These are phyloP conservation scores for Lithobius niger DNA, from an alignment of 1,140 invertebrate genomes.

Conservation along the genomic window DNA sequence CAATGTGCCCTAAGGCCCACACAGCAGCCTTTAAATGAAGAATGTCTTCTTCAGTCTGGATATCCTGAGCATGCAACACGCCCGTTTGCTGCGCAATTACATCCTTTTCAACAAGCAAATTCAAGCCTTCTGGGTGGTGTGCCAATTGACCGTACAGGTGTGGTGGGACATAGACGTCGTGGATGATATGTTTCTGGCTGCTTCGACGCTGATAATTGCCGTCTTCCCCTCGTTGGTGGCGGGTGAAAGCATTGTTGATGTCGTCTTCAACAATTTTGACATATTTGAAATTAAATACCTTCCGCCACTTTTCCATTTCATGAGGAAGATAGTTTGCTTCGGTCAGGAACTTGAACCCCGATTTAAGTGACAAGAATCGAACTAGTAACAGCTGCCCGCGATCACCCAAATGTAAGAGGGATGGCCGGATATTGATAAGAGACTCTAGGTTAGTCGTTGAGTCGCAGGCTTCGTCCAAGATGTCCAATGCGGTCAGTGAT, in stretches of 20 bases:
- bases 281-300: conserved; percentile 50
- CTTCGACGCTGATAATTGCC: conserved; percentile 55
- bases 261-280: conserved; percentile 74
- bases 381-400: conserved; percentile 66
- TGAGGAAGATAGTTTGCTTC: conserved; percentile 52
- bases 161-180: conserved; percentile 55
- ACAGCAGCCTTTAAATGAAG: conserved; percentile 63
- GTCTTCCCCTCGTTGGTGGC: conserved; percentile 64
- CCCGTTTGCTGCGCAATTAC: conserved; percentile 19
- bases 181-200: conserved; percentile 30
- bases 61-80: conserved; percentile 23
- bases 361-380: conserved; percentile 59
- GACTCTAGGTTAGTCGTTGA: conserved; percentile 52
- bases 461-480: conserved; percentile 79
- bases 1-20: conserved; percentile 76
- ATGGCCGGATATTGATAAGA: conserved; percentile 54
- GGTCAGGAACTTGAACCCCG: conserved; percentile 50
- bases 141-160: conserved; percentile 81
- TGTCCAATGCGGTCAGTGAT: conserved; percentile 57
- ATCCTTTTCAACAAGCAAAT: conserved; percentile 35
- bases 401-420: conserved; percentile 64
- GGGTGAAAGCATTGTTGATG: conserved; percentile 71
- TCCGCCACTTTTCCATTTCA: conserved; percentile 62
- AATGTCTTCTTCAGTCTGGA: conserved; percentile 27
- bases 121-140: conserved; percentile 57